Evolutionary conservation across 2,113 vertebrate species (phyloP).

Genomic region (Rousettus leschenaultii): DNA sequence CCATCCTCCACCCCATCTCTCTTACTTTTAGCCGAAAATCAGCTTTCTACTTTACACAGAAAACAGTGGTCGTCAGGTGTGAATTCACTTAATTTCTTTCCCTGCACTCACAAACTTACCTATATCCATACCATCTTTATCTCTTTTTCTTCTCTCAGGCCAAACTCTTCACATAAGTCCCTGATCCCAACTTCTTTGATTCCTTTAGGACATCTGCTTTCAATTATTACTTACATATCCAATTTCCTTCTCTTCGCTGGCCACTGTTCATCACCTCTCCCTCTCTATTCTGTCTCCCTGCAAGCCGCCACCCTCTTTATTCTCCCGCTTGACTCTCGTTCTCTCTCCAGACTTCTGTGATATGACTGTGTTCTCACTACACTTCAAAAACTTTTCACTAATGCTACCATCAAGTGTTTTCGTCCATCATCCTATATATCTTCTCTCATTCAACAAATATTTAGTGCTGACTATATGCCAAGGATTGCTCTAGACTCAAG

Average conservation of each 20-base stretch:
- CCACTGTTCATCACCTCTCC: not conserved
- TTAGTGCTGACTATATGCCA: not conserved
- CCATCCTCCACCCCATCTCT: not conserved
- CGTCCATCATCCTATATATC: not conserved
- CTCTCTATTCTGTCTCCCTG: not conserved
- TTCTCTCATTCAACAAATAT: not conserved
- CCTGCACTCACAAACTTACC: not conserved
- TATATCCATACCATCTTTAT: not conserved
- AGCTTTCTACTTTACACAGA: not conserved
- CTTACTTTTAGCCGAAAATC: not conserved
- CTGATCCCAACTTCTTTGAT: not conserved
- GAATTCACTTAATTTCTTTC: not conserved
- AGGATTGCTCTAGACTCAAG: not conserved
- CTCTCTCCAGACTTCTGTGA: not conserved
- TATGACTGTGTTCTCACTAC: not conserved
- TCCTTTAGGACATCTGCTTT: not conserved
- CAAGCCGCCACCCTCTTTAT: not conserved
- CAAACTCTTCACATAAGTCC: not conserved
- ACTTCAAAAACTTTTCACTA: not conserved
- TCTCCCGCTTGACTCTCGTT: not conserved
- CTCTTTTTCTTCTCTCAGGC: not conserved
- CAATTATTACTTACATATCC: not conserved
- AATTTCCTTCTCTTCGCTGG: not conserved
- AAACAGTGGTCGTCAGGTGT: not conserved
- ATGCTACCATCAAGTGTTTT: not conserved